Conservation (phyloP, 2,113 vertebrate species). For the human (Homo sapiens) region GRCh38 chr9:16849001-16849500, state of each 20-base stretch:
- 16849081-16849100: background rate
- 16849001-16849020: background rate
- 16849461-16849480: too few species aligned
- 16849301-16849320: background rate
- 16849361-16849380: too few species aligned
- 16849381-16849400: too few species aligned
- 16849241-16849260: background rate
- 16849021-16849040: background rate
- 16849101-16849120: constrained; percentile 35
- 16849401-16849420: too few species aligned
- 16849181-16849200: background rate
- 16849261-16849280: background rate
- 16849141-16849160: background rate
- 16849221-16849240: background rate
- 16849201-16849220: constrained; percentile 12
- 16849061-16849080: background rate
- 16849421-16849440: too few species aligned
- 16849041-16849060: background rate
- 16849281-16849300: constrained; percentile 29
- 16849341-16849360: background rate
- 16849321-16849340: background rate
- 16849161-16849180: constrained; percentile 30
- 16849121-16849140: constrained; percentile 28
- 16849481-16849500: too few species aligned
- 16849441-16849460: too few species aligned